Base-by-base conservation (phyloP, 2,888 invertebrate species). In the Mythimna vitellina region DNA sequence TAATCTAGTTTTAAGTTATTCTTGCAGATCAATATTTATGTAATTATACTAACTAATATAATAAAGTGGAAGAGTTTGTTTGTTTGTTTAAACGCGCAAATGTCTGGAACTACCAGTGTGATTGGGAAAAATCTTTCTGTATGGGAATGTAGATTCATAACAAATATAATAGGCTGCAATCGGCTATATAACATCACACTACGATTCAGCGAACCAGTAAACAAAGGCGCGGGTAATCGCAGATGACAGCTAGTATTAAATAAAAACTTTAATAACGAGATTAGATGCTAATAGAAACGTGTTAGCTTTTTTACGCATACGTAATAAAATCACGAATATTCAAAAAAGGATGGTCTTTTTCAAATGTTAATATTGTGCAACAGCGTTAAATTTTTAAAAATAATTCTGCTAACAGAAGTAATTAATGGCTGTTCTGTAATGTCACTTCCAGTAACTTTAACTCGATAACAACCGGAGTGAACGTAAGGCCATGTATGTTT, bases 401-500 rank as follows among this genome's bases (percentile, higher is more conserved):
- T 17, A 25, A 14, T 25, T 10, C 5, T 17, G 46, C 38, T 17
- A 42, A 58, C 35, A 35, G 1, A 35, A 35, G 35, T 35, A 35
- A 29, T 42, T 17, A 49, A 49, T 60, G 9, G 35, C 9, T 8
- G 35, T 35, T n/a, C 46, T 61, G 32, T 61, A 42, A 46, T 46
- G 65, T 38, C 82, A 61, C 81, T 82, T 87, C 85, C 73, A 86
- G 85, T 75, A 32, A 53, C 29, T 80, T 46, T 73, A 78, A 42
- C 9, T 75, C 70, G 25, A 38, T 46, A 60, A 54, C 61, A 67
- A 65, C 51, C 54, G 70, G 65, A 87, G 91, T 89, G 92, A 92
- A 90, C 84, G 92, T 91, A 92, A 92, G 91, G 92, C 74, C 91
- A 83, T 69, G 64, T 84, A 81, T 83, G 82, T 84, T 83, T 76